Evolutionary conservation across 1,140 invertebrate species (phyloP).

Genomic region (Phortica variegata): DNA sequence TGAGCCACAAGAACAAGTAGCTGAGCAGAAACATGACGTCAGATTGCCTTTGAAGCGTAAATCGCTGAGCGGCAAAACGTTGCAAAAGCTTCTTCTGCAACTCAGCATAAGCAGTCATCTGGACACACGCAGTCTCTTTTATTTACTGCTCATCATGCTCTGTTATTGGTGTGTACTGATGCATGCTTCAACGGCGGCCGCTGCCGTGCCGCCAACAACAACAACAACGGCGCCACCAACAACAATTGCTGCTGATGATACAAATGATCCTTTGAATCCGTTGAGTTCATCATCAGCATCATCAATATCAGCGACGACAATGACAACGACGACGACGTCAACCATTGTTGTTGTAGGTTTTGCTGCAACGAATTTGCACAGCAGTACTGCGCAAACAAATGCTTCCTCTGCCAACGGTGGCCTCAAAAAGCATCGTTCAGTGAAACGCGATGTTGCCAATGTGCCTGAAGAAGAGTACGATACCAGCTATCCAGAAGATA

Average conservation of each 20-base stretch:
- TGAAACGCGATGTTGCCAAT: conserved; percentile 47
- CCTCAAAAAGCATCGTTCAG: conserved; percentile 5
- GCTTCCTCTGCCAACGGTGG: no score
- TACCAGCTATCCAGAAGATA: conserved; percentile 49
- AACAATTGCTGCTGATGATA: no score
- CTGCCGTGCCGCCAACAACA: conserved; percentile 3
- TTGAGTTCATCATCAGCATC: neutral
- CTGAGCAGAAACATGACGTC: no score
- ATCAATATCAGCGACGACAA: neutral
- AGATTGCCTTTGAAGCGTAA: no score
- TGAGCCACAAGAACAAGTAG: no score
- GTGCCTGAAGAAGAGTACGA: conserved; percentile 55
- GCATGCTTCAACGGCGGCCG: conserved; percentile 30
- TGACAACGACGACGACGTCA: conserved; percentile 5
- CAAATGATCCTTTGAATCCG: no score
- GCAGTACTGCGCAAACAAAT: conserved; percentile 11
- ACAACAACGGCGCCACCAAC: neutral
- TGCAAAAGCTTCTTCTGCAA: conserved; percentile 30
- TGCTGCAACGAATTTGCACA: conserved; percentile 15
- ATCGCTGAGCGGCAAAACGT: conserved; percentile 11
- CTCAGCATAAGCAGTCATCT: conserved; percentile 30
- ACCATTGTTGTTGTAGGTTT: conserved; percentile 4
- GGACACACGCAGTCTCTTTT: conserved; percentile 18
- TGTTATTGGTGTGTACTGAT: conserved; percentile 47
- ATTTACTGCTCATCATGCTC: conserved; percentile 30